phyloP scores from a whole-genome alignment of 2,113 vertebrate genomes.

The Tupaia tana region DNA sequence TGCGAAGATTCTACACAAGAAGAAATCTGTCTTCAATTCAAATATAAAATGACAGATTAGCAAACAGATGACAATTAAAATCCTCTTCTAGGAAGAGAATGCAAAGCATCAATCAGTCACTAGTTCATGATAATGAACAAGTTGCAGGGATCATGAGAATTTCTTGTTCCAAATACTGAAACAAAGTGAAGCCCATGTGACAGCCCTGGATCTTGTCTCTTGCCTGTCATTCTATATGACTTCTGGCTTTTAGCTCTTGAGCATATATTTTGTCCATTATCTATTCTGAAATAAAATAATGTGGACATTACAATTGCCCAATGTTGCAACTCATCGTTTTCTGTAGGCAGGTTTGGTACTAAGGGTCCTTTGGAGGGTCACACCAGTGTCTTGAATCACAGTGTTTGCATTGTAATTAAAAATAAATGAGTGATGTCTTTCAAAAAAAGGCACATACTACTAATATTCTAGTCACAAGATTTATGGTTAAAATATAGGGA shows the following conservation, averaged over 20 bases:
- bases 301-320: not conserved
- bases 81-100: too few relatives aligned
- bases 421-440: not conserved
- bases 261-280: not conserved
- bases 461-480: not conserved
- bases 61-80: not conserved
- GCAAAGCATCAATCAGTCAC: not conserved
- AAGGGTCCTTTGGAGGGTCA: not conserved
- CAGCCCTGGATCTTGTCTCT: not conserved
- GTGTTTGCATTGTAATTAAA: not conserved
- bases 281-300: not conserved
- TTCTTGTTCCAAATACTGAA: not conserved
- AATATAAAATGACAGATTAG: too few relatives aligned
- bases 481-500: not conserved
- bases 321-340: not conserved
- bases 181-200: not conserved
- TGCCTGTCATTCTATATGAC: not conserved
- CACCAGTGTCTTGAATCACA: not conserved
- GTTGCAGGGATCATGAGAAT: not conserved
- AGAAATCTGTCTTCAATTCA: not conserved
- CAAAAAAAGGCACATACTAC: not conserved
- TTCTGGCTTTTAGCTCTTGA: not conserved
- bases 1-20: not conserved
- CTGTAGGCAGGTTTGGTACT: not conserved
- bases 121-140: not conserved